phyloP scores from a whole-genome alignment of 2,113 vertebrate genomes.

The Equus przewalskii region DNA sequence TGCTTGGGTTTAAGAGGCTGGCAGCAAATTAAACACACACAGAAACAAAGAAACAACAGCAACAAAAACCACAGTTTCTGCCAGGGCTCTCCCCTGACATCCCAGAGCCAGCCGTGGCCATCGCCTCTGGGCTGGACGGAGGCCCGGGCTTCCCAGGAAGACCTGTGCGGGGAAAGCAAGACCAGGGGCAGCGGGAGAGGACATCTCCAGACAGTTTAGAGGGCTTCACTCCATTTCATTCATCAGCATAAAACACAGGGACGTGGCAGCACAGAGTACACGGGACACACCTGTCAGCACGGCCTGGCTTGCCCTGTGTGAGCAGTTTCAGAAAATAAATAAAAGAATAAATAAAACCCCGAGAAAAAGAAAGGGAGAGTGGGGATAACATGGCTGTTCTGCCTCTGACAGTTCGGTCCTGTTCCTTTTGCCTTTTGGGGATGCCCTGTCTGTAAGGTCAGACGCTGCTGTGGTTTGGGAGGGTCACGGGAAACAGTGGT shows the following conservation, averaged over 20 bases:
- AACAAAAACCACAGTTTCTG: neutral
- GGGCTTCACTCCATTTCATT: conserved; percentile 90
- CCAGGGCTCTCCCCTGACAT: neutral
- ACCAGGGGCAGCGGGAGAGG: neutral
- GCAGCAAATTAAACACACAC: conserved; percentile 48
- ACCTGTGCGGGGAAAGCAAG: neutral
- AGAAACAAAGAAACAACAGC: neutral
- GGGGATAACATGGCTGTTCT: conserved; percentile 40
- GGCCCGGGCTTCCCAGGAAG: neutral
- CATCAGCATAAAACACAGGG: conserved; percentile 84
- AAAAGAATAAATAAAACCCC: neutral
- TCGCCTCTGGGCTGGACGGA: neutral
- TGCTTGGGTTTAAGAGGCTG: conserved; percentile 44
- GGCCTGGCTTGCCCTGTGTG: conserved; percentile 41
- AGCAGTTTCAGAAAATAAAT: neutral
- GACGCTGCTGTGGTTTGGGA: neutral
- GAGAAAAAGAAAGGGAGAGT: conserved; percentile 16
- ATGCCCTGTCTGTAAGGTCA: conserved; percentile 32
- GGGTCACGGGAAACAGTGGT: neutral
- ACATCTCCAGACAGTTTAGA: conserved; percentile 76
- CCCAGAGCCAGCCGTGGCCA: neutral
- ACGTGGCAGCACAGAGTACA: conserved; percentile 83
- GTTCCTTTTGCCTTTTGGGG: conserved; percentile 63
- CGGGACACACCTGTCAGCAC: conserved; percentile 71
- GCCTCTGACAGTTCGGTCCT: conserved; percentile 62